Evolutionary conservation across 2,113 vertebrate species (phyloP).

Genomic region (Ammodytes marinus): DNA sequence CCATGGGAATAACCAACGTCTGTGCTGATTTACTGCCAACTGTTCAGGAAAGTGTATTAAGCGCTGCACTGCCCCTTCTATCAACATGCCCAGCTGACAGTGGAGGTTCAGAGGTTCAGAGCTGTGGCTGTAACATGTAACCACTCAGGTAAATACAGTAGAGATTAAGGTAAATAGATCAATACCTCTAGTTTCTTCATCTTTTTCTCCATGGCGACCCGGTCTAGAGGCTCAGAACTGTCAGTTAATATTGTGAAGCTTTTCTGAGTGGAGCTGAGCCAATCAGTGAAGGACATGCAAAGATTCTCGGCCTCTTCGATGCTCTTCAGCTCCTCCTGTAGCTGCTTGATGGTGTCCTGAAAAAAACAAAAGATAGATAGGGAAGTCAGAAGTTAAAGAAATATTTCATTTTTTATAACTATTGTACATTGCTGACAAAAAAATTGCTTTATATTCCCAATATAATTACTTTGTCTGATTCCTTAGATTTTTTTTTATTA

Average conservation of each 20-base stretch:
- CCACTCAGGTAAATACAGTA: neutral
- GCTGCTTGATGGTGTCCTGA: conserved; percentile 93
- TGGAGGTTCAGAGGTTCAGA: neutral
- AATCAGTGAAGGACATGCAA: conserved; percentile 89
- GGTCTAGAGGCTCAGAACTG: conserved; percentile 87
- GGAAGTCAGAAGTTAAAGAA: conserved; percentile 1
- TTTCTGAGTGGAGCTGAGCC: conserved; percentile 88
- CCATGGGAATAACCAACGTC: conserved; percentile 7
- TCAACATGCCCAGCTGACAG: conserved; percentile 12
- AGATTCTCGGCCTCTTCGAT: conserved; percentile 91
- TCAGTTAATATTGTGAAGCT: conserved; percentile 86
- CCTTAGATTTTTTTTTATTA: no score
- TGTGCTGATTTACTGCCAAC: conserved; percentile 50
- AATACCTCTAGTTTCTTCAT: conserved; percentile 93
- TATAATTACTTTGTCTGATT: no score
- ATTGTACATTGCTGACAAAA: neutral
- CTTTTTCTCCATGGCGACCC: conserved; percentile 89
- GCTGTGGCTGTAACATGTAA: neutral
- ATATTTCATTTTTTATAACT: no score
- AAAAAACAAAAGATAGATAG: conserved; percentile 1
- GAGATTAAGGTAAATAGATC: neutral
- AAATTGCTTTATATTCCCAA: neutral
- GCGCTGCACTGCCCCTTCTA: neutral
- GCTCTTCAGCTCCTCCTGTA: conserved; percentile 92
- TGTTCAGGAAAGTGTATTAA: conserved; percentile 24